phyloP scores from a whole-genome alignment of 2,888 invertebrate genomes.

The Stegophylla sp. region DNA sequence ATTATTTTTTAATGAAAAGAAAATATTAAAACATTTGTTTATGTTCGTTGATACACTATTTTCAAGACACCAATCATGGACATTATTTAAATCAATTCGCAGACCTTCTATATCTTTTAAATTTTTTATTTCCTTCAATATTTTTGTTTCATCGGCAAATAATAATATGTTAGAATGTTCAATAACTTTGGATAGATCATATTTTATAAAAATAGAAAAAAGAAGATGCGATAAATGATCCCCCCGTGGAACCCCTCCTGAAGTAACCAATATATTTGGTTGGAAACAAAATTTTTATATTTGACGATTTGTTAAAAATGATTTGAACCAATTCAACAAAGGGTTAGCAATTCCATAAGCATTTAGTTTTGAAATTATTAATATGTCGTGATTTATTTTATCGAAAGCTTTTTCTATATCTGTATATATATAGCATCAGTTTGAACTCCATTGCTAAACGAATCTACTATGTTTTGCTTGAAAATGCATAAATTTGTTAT shows the following conservation, averaged over 20 bases:
- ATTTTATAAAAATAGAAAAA: constrained; percentile 16
- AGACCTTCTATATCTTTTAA: constrained; percentile 13
- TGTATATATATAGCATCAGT: background rate
- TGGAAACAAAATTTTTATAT: constrained; percentile 2
- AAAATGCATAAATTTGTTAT: background rate
- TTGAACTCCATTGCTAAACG: background rate
- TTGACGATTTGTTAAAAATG: constrained; percentile 8
- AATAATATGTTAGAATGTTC: no score
- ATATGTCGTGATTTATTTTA: constrained; percentile 1
- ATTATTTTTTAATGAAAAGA: no score
- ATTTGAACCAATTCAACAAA: background rate
- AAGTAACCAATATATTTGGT: background rate
- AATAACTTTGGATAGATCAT: background rate
- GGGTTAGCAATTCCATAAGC: constrained; percentile 2
- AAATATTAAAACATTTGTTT: no score
- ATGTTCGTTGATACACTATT: no score
- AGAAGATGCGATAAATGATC: constrained; percentile 10
- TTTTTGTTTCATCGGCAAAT: background rate
- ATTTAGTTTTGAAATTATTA: constrained; percentile 4
- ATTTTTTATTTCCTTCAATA: constrained; percentile 5
- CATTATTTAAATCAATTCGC: constrained; percentile 13
- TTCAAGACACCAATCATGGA: no score
- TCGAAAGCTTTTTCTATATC: no score
- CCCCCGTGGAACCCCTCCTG: background rate
- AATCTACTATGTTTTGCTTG: background rate